Conservation (phyloP, 1,140 invertebrate species). For the Ceratosolen solmsi region DNA sequence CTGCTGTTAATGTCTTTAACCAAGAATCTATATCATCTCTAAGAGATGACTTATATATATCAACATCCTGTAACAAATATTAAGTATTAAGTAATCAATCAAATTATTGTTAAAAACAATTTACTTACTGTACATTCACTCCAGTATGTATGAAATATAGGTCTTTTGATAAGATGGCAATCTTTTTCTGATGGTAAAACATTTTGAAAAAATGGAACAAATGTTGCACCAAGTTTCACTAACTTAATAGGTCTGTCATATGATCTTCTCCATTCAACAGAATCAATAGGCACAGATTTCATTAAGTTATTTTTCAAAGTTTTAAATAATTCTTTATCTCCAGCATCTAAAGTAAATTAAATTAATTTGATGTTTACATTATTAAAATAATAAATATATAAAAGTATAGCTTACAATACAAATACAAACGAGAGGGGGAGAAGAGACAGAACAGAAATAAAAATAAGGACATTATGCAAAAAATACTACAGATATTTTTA, state of each 20-base stretch:
- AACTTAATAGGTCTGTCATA: constrained; percentile 85
- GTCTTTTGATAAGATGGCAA: constrained; percentile 86
- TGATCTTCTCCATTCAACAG: constrained; percentile 91
- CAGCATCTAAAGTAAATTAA: constrained; percentile 80
- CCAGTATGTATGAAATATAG: constrained; percentile 96
- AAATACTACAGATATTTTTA: background rate
- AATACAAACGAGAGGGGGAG: constrained; percentile 28
- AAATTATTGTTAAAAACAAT: background rate
- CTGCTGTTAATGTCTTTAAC: constrained; percentile 84
- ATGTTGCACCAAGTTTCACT: constrained; percentile 88
- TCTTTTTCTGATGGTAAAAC: constrained; percentile 81
- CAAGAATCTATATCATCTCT: constrained; percentile 92
- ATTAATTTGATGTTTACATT: background rate
- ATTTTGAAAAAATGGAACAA: constrained; percentile 85
- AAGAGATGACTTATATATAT: constrained; percentile 88
- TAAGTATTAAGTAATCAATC: constrained; percentile 48
- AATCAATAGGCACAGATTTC: constrained; percentile 87
- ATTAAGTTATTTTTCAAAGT: constrained; percentile 84
- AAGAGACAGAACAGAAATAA: background rate
- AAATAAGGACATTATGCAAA: background rate
- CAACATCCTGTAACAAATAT: constrained; percentile 83
- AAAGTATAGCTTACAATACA: background rate
- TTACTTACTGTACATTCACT: constrained; percentile 90
- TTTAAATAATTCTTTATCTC: constrained; percentile 89
- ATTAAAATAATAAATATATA: background rate